phyloP scores from a whole-genome alignment of 2,888 invertebrate species.

The Cheilosia pagana region DNA sequence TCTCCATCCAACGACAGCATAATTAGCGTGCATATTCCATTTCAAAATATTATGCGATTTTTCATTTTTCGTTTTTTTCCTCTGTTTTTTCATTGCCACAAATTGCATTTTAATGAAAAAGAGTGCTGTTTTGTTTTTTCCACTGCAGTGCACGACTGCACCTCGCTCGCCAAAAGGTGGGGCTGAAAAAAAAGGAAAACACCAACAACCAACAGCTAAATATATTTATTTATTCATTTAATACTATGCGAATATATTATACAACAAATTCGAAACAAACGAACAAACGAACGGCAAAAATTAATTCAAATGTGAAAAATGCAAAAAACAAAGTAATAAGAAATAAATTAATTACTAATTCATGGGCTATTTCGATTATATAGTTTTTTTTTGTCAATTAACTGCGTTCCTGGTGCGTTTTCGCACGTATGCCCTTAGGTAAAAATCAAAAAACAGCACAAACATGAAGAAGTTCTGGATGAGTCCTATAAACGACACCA shows the following conservation, averaged over 20 bases:
- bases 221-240: slow-evolving; percentile 56
- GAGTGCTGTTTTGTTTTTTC: not conserved
- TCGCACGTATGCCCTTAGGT: slow-evolving; percentile 80
- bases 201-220: slow-evolving; percentile 4
- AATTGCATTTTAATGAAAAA: slow-evolving; percentile 61
- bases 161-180: not conserved
- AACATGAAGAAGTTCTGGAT: slow-evolving; percentile 83
- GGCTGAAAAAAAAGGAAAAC: not conserved
- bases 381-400: too few species aligned
- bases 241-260: slow-evolving; percentile 42
- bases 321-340: not conserved
- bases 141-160: not conserved
- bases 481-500: slow-evolving; percentile 79
- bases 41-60: not conserved
- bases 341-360: not conserved
- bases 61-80: not conserved
- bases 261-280: not conserved
- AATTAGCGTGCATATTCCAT: slow-evolving; percentile 38
- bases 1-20: slow-evolving; percentile 18
- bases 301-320: slow-evolving; percentile 23
- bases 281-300: slow-evolving; percentile 4
- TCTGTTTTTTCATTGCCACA: slow-evolving; percentile 1
- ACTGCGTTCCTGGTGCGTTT: slow-evolving; percentile 39
- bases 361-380: not conserved
- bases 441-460: slow-evolving; percentile 82